Evolutionary conservation across 2,888 invertebrate species (phyloP), one percentile per base, ranked within the genome.

Genomic region (Branchipolynoe longqiensis): DNA sequence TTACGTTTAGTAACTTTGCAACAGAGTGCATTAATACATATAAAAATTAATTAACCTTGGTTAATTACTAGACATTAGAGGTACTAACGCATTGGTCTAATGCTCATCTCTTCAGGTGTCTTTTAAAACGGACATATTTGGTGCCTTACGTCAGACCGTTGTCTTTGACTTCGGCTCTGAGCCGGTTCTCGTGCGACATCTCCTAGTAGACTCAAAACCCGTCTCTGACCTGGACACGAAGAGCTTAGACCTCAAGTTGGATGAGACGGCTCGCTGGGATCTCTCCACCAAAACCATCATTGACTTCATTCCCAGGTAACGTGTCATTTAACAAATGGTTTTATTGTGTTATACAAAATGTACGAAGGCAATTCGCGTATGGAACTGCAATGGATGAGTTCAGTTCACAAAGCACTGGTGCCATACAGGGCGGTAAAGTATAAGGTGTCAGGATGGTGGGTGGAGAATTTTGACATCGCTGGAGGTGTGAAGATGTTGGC

Each of bases 131-230:
- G 95, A 96, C 88, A 96, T 96, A 85, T 97, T 96, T 91, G 97
- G 96, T 36, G 96, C 96, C 1, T 97, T 97, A 92, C 95, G 96
- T 1, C 97, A 97, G 93, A 95, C 96, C 0, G 95, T 97, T 0
- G 95, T 97, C 2, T 96, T 97, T 92, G 96, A 96, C 93, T 96
- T 96, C 91, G 96, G 96, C 0, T 89, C 89, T 56, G 92, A 92
- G 83, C 93, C 93, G 14, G 91, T 93, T 92, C 93, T 83, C 95
- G 96, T 90, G 54, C 89, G 91, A 74, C 91, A 92, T 81, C 93
- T 97, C 36, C 96, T 96, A 91, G 96, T 96, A 2, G 97, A 97
- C 92, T 96, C 96, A 2, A 95, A 96, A 28, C 96, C 96, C 0
- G 95, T 95, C 0, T 95, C 95, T 22, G 96, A 96, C 92, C 89